Evolutionary conservation across 2,113 vertebrate species (phyloP).

Genomic region (Pachyramphus minor): DNA sequence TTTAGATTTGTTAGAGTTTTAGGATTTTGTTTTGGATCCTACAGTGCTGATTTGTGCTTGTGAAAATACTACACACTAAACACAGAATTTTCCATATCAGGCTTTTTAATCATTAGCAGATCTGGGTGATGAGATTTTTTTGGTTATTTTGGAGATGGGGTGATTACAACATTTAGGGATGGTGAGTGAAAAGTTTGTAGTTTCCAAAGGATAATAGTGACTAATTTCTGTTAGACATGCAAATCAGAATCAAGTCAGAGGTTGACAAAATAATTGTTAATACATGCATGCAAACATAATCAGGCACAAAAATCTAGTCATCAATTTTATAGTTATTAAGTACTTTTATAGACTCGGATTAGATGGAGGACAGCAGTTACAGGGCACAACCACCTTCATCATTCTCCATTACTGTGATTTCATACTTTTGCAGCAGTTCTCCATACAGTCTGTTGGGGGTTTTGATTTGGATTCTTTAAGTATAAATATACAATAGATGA

Average conservation of each 20-base stretch:
- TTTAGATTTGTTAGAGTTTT: background rate
- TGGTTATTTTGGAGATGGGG: background rate
- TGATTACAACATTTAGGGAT: background rate
- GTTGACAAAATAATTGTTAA: background rate
- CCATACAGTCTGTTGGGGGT: background rate
- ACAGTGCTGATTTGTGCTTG: background rate
- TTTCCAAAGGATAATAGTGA: background rate
- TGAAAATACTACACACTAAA: background rate
- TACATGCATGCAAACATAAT: background rate
- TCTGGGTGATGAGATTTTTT: background rate
- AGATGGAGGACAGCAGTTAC: background rate
- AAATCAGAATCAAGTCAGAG: background rate
- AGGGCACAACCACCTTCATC: background rate
- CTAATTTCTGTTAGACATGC: background rate
- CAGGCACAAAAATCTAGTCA: background rate
- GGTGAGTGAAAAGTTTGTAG: background rate
- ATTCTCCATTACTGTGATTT: background rate
- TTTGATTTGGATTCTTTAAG: background rate
- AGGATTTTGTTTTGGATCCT: background rate
- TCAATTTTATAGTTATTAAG: background rate
- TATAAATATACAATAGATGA: background rate
- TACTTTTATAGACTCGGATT: background rate
- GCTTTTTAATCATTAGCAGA: fast-evolving
- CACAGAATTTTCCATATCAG: background rate
- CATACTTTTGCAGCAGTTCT: background rate